These are phyloP conservation scores for Octomys mimax DNA, from an alignment of 2,797 vertebrate genomes.

Conservation along the genomic window DNA sequence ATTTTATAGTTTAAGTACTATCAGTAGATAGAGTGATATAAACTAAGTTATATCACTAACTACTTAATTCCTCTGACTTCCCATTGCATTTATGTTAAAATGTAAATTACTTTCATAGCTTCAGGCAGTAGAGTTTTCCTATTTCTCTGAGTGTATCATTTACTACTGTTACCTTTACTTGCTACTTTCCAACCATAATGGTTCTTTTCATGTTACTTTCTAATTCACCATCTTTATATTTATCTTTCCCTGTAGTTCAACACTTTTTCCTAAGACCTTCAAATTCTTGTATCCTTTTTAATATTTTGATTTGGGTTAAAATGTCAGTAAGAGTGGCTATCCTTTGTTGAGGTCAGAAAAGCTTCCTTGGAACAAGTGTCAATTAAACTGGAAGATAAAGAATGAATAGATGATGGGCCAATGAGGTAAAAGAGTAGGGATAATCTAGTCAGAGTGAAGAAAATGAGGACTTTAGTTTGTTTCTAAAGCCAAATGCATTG, in stretches of 20 bases:
- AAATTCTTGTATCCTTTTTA: background rate
- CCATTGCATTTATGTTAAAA: background rate
- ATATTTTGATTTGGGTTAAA: background rate
- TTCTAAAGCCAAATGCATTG: background rate
- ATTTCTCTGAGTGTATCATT: background rate
- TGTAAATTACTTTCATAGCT: background rate
- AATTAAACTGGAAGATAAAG: background rate
- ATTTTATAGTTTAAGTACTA: background rate
- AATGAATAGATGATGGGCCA: background rate
- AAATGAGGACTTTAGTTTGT: background rate
- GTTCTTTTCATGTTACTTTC: too few relatives aligned
- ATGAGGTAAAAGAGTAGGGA: background rate
- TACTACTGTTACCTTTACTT: background rate
- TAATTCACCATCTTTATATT: background rate
- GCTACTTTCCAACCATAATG: background rate
- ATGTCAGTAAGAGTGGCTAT: background rate
- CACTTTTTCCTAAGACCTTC: background rate
- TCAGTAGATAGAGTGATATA: background rate
- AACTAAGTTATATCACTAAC: background rate
- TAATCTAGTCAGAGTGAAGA: background rate
- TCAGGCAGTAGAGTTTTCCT: background rate
- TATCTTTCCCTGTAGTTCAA: background rate
- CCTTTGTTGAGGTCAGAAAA: background rate
- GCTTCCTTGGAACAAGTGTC: background rate
- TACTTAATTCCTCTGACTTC: background rate